Base-by-base conservation (phyloP, 2,113 vertebrate species). In the Blennius ocellaris region DNA sequence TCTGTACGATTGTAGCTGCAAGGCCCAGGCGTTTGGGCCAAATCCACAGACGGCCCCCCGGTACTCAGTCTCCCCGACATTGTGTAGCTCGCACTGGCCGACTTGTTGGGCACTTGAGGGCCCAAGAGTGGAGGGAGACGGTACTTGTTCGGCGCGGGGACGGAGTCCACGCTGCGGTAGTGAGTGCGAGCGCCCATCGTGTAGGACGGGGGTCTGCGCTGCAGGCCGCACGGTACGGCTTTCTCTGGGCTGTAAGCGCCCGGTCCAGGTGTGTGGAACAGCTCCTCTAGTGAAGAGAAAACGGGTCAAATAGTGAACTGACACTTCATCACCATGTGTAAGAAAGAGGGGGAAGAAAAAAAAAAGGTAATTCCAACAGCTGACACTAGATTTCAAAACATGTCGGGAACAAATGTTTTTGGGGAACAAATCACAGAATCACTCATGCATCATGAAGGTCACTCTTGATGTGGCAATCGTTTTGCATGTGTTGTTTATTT, bases 91-190 rank as follows among this genome's bases (percentile, higher is more conserved):
- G 96, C 94, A 43, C 95, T 95, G 68, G 94, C 92, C 6, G 88
- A 83, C 56, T 96, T 95, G 63, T 83, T 89, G 37, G 93, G 89
- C 43, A 94, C 68, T 40, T 88, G 89, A 6, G 95, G 79, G 2
- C 96, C 95, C 83, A 96, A 89, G 5, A 96, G 91, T 0, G 94
- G 82, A 1, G 96, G 96, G 16, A 97, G 92, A 14, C 72, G 87
- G 76, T 97, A 97, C 69, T 92, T 91, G 63, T 97, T 96, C 0
- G 96, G 95, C 44, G 96, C 93, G 0, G 96, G 95, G 3, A 90
- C 88, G 0, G 92, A 38, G 72, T 95, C 92, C 0, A 87, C 55
- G 0, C 79, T 81, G 17, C 93, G 87, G 81, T 91, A 94, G 0
- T 47, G 86, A 2, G 94, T 94, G 50, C 95, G 94, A 14, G 80